Evolutionary conservation across 2,797 vertebrate species (phyloP).

Genomic region (Aselliscus stoliczkanus): DNA sequence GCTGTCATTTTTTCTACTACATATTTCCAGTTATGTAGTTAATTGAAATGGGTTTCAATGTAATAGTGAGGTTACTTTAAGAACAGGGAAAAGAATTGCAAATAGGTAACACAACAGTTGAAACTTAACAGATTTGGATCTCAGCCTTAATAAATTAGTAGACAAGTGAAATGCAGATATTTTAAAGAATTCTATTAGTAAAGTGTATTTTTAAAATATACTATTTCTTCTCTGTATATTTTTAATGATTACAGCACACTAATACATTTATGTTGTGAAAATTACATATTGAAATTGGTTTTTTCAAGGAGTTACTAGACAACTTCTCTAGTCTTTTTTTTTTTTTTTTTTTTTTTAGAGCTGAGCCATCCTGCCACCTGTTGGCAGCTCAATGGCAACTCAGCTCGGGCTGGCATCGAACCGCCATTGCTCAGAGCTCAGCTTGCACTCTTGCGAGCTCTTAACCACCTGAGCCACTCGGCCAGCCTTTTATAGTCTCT

Average conservation of each 20-base stretch:
- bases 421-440: too few relatives aligned
- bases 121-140: background rate
- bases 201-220: background rate
- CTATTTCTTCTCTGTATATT: background rate
- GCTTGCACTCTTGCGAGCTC: too few relatives aligned
- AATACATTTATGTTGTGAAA: background rate
- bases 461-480: too few relatives aligned
- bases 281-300: background rate
- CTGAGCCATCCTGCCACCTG: too few relatives aligned
- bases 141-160: background rate
- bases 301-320: background rate
- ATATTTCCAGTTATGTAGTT: background rate
- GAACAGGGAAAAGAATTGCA: background rate
- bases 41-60: background rate
- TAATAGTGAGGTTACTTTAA: background rate
- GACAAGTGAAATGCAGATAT: background rate
- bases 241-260: background rate
- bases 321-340: too few relatives aligned
- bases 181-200: slow-evolving; percentile 6
- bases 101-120: background rate
- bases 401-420: too few relatives aligned
- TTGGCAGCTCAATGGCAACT: too few relatives aligned
- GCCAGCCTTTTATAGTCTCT: too few relatives aligned
- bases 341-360: too few relatives aligned
- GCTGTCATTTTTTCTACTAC: background rate